Percentiles rank a stretch among this genome's conserved stretches.
Conservation (phyloP, 2,797 vertebrate species). For the Delichon dasypus region DNA sequence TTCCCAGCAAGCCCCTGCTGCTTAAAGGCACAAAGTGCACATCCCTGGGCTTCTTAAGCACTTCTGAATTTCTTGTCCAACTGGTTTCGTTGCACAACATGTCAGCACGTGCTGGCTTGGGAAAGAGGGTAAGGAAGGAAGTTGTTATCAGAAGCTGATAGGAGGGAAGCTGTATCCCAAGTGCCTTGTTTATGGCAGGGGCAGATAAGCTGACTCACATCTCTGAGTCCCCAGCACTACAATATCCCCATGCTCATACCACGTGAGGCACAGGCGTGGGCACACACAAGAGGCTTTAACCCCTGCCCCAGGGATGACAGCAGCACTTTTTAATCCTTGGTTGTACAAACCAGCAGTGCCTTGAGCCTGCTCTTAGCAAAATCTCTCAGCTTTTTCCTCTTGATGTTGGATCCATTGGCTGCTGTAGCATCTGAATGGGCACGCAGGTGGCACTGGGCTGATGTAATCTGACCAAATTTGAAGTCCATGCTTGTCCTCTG, state of each 20-base stretch:
- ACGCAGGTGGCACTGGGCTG: neutral
- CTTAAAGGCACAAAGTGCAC: neutral
- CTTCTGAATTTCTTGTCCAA: neutral
- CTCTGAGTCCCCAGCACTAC: neutral
- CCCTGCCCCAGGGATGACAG: neutral
- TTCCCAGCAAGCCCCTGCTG: neutral
- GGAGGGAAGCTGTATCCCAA: neutral
- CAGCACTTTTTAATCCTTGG: neutral
- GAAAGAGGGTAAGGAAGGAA: constrained; percentile 42
- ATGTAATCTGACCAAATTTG: neutral
- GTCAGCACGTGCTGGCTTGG: constrained; percentile 1
- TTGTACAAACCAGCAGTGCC: neutral
- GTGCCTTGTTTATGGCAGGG: neutral
- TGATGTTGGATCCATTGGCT: neutral
- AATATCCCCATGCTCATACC: neutral
- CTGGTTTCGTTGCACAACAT: constrained; percentile 40
- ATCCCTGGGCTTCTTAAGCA: neutral
- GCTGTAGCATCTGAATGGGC: neutral
- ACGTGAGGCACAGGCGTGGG: neutral
- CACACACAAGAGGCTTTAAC: neutral
- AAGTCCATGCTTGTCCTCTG: neutral
- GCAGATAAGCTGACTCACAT: neutral
- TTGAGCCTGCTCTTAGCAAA: neutral
- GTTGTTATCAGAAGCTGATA: constrained; percentile 10
- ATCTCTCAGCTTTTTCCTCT: neutral